Conservation (phyloP, 2,888 invertebrate species). For the Agriopis leucophaearia region DNA sequence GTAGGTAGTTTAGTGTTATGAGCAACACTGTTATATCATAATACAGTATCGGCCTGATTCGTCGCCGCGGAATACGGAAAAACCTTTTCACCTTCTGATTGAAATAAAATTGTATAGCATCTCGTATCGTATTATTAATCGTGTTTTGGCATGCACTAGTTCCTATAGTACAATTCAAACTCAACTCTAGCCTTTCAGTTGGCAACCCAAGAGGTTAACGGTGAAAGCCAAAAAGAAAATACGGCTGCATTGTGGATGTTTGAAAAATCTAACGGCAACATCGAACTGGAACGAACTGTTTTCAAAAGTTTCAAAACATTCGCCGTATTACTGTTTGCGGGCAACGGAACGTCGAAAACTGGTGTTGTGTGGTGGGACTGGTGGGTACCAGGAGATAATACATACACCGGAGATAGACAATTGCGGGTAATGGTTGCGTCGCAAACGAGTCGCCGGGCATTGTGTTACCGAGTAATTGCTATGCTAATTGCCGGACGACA, state of each 20-base stretch:
- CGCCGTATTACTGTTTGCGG: background rate
- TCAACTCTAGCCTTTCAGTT: background rate
- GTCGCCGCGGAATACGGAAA: conserved; percentile 4
- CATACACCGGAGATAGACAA: conserved; percentile 40
- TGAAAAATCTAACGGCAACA: conserved; percentile 10
- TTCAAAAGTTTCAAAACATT: conserved; percentile 16
- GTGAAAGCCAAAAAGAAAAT: conserved; percentile 6
- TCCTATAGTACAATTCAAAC: background rate
- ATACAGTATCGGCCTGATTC: conserved; percentile 6
- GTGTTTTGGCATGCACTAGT: background rate
- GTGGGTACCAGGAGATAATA: conserved; percentile 22
- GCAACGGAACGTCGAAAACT: background rate
- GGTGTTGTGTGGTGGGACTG: background rate
- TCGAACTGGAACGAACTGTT: conserved; percentile 9
- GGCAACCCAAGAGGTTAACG: background rate
- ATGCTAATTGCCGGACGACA: conserved; percentile 49
- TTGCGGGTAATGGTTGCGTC: conserved; percentile 31
- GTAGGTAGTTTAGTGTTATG: conserved; percentile 10
- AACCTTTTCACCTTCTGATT: background rate
- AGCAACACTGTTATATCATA: conserved; percentile 23
- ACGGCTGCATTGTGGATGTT: conserved; percentile 21
- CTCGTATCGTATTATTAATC: background rate
- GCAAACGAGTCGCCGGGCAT: conserved; percentile 42
- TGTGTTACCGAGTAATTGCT: conserved; percentile 53
- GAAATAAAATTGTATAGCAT: background rate